These are phyloP conservation scores for Podarcis cretensis DNA, from an alignment of 2,113 vertebrate species.

Conservation along the genomic window DNA sequence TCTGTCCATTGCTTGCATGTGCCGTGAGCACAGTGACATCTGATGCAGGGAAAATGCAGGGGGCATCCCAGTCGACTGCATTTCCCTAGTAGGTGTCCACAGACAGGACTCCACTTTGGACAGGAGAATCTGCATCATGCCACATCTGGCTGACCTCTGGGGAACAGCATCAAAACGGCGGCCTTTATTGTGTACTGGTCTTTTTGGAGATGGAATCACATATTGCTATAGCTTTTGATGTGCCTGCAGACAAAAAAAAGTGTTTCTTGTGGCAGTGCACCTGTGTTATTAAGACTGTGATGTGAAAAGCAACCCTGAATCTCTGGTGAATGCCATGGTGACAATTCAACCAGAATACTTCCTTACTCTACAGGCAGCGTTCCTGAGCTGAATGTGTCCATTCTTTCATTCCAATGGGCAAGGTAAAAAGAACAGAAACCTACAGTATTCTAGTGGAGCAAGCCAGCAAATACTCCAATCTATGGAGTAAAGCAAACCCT, in stretches of 20 bases:
- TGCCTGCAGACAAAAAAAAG: background rate
- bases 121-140: background rate
- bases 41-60: background rate
- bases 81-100: background rate
- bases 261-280: background rate
- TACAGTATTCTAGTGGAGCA: background rate
- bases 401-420: background rate
- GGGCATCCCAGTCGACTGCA: background rate
- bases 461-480: background rate
- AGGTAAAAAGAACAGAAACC: slow-evolving; percentile 7
- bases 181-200: background rate
- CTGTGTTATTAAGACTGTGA: background rate
- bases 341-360: background rate
- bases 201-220: background rate
- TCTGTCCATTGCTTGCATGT: background rate
- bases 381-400: slow-evolving; percentile 35
- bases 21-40: background rate
- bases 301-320: background rate
- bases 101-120: background rate
- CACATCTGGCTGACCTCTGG: background rate
- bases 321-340: background rate
- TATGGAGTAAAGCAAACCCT: slow-evolving; percentile 15
- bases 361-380: background rate
- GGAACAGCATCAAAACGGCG: background rate
- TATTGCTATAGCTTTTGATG: background rate